Percentiles rank a stretch among this genome's conserved stretches.
Conservation (phyloP, 2,113 vertebrate species). For the Campylomormyrus tamandua region DNA sequence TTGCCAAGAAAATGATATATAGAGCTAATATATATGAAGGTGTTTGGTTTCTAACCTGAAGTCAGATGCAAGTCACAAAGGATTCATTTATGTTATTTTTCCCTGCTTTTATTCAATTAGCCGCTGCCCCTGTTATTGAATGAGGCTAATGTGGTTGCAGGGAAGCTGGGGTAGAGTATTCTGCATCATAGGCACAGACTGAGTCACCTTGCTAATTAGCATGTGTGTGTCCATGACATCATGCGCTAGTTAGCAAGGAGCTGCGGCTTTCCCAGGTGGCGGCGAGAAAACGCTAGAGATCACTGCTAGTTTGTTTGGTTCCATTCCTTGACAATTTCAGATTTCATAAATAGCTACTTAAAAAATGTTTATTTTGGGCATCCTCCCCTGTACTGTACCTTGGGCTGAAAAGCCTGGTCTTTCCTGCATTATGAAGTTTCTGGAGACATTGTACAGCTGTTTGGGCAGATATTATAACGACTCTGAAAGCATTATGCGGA, state of each 20-base stretch:
- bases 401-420: not conserved
- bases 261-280: not conserved
- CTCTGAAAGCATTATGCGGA: not conserved
- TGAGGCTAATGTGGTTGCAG: not conserved
- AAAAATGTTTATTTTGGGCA: not conserved
- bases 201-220: not conserved
- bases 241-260: not conserved
- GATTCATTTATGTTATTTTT: not conserved
- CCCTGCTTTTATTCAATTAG: not conserved
- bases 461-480: not conserved
- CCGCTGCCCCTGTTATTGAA: not conserved
- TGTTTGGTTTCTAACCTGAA: slow-evolving; percentile 1
- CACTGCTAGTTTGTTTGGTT: not conserved
- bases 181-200: not conserved
- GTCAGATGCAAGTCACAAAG: not conserved
- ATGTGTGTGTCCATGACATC: not conserved
- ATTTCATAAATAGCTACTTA: not conserved
- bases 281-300: not conserved
- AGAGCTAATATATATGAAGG: not conserved
- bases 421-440: not conserved
- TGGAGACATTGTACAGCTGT: not conserved
- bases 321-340: not conserved
- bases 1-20: not conserved
- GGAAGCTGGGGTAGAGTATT: not conserved
- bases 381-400: not conserved